These are phyloP conservation scores for Cyclargus thomasi DNA, from an alignment of 1,140 invertebrate species.

Conservation along the genomic window DNA sequence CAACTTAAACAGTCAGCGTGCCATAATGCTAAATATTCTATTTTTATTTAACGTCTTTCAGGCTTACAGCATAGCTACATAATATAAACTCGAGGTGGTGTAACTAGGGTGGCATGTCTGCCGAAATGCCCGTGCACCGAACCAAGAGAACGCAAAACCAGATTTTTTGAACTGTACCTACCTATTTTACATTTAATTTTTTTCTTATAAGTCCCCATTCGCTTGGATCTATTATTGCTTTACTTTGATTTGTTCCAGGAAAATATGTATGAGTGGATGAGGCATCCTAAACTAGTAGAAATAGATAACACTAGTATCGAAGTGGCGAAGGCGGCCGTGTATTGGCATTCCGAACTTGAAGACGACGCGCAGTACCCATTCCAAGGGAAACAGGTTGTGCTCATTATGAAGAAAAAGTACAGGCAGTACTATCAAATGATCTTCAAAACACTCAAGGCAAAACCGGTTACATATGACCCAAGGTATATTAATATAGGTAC, in stretches of 20 bases:
- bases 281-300: constrained; percentile 64
- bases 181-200: too few relatives aligned
- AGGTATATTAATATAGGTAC: too few relatives aligned
- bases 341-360: constrained; percentile 55
- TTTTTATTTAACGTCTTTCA: too few relatives aligned
- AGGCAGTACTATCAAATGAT: constrained; percentile 69
- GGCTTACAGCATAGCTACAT: too few relatives aligned
- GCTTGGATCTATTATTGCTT: background rate
- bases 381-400: constrained; percentile 63
- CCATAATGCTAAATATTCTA: too few relatives aligned
- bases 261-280: constrained; percentile 67
- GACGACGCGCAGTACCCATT: constrained; percentile 51
- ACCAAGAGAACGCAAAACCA: too few relatives aligned
- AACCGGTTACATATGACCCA: constrained; percentile 63
- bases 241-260: constrained; percentile 40
- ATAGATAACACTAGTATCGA: constrained; percentile 63
- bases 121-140: too few relatives aligned
- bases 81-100: too few relatives aligned
- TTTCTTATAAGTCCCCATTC: background rate
- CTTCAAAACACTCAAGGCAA: constrained; percentile 64
- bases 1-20: too few relatives aligned
- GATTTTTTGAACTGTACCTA: too few relatives aligned
- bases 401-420: constrained; percentile 70
- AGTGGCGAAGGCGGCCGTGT: constrained; percentile 58
- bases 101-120: too few relatives aligned